Evolutionary conservation across 2,888 invertebrate genomes (phyloP).

Genomic region (Hoplodrina blanda): DNA sequence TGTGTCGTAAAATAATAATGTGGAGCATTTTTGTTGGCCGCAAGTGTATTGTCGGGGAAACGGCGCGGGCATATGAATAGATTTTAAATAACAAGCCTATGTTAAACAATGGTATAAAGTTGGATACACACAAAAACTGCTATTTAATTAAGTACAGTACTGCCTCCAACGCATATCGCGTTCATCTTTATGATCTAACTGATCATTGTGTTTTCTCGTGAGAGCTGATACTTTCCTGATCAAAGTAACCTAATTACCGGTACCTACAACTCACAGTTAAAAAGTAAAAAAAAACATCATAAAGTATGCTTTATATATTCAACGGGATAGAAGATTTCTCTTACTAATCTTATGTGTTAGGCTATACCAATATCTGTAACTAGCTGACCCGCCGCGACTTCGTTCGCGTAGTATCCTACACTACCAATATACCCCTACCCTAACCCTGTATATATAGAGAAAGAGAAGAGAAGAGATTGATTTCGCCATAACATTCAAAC

Average conservation of each 20-base stretch:
- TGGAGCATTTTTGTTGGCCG: constrained; percentile 72
- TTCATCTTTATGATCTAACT: constrained; percentile 32
- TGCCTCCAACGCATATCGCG: constrained; percentile 1
- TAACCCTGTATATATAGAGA: too few relatives aligned
- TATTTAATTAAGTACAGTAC: constrained; percentile 30
- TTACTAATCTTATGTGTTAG: too few relatives aligned
- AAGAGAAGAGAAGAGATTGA: too few relatives aligned
- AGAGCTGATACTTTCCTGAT: constrained; percentile 2
- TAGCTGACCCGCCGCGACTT: too few relatives aligned
- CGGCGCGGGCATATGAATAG: constrained; percentile 3
- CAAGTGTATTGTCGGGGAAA: constrained; percentile 60
- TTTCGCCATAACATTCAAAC: too few relatives aligned
- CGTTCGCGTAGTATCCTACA: too few relatives aligned
- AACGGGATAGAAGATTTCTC: too few relatives aligned
- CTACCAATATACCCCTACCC: too few relatives aligned
- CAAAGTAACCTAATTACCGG: not conserved
- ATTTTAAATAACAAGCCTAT: constrained; percentile 45
- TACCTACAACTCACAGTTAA: too few relatives aligned
- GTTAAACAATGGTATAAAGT: constrained; percentile 44
- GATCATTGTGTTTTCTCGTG: constrained; percentile 22
- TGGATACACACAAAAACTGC: constrained; percentile 7
- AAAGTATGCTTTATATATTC: too few relatives aligned
- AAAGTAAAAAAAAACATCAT: not conserved
- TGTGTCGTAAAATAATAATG: constrained; percentile 73
- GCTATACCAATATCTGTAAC: too few relatives aligned